Evolutionary conservation across 2,113 vertebrate genomes (phyloP).

Genomic region (Indicator maculatus): DNA sequence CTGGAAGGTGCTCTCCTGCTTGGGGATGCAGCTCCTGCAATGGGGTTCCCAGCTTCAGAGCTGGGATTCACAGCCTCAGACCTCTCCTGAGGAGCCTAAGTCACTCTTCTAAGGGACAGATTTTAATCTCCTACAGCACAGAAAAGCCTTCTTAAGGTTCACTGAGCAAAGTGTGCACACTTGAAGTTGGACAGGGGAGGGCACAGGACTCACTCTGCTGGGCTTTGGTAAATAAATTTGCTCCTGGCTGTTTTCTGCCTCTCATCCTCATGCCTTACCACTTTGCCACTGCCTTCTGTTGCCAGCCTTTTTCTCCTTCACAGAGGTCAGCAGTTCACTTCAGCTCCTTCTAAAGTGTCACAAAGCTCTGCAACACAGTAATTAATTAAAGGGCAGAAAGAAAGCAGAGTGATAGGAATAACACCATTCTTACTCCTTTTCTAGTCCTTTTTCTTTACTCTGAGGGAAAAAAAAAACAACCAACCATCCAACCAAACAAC

Average conservation of each 20-base stretch:
- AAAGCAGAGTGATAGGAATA: neutral
- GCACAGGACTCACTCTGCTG: neutral
- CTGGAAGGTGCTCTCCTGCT: neutral
- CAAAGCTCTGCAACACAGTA: neutral
- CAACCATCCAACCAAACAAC: too few relatives aligned
- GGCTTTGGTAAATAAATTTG: neutral
- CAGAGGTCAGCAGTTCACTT: neutral
- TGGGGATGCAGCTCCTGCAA: neutral
- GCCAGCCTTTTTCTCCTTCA: neutral
- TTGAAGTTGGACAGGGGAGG: neutral
- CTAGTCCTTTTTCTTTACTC: neutral
- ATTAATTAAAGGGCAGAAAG: conserved; percentile 3
- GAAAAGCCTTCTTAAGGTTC: neutral
- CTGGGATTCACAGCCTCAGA: neutral
- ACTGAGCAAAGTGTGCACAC: neutral
- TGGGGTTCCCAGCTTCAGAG: neutral
- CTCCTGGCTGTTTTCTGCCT: neutral
- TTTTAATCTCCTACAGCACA: neutral
- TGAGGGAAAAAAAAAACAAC: neutral
- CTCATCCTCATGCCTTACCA: neutral
- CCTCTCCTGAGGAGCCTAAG: neutral
- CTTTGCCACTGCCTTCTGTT: neutral
- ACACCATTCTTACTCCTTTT: neutral
- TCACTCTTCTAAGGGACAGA: neutral
- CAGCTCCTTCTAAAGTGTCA: neutral